Percentiles rank a stretch among this genome's conserved stretches.
phyloP scores from a whole-genome alignment of 1,140 invertebrate genomes.

The Drosophila kanapiae region DNA sequence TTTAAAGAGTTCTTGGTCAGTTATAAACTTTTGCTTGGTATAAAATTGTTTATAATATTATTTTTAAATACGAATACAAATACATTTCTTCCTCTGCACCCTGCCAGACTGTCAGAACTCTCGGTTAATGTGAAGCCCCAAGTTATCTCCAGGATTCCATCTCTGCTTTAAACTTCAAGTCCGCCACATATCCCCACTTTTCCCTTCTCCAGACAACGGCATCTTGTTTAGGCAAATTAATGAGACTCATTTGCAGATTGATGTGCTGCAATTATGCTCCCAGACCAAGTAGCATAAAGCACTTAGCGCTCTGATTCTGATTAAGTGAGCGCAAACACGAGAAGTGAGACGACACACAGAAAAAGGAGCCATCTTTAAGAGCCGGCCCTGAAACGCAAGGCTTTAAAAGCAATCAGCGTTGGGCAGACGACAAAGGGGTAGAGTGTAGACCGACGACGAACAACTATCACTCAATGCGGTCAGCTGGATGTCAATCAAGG shows the following conservation, averaged over 20 bases:
- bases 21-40: too few species aligned
- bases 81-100: not conserved
- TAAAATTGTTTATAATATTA: not conserved
- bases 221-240: slow-evolving; percentile 73
- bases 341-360: slow-evolving; percentile 1
- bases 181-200: not conserved
- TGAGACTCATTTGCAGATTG: slow-evolving; percentile 78
- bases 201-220: not conserved
- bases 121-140: slow-evolving; percentile 31
- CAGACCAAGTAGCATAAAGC: slow-evolving; percentile 61
- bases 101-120: slow-evolving; percentile 1
- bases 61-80: not conserved
- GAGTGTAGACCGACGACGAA: not conserved
- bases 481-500: slow-evolving; percentile 78
- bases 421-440: slow-evolving; percentile 5
- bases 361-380: slow-evolving; percentile 23
- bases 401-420: slow-evolving; percentile 64
- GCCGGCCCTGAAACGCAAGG: not conserved
- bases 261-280: slow-evolving; percentile 78
- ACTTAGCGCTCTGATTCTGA: slow-evolving; percentile 81
- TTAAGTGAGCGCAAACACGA: slow-evolving; percentile 60
- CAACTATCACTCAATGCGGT: slow-evolving; percentile 69
- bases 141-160: slow-evolving; percentile 35
- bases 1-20: too few species aligned
- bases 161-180: slow-evolving; percentile 44